These are phyloP conservation scores for Paguma larvata DNA, from an alignment of 2,797 vertebrate genomes.

Conservation along the genomic window DNA sequence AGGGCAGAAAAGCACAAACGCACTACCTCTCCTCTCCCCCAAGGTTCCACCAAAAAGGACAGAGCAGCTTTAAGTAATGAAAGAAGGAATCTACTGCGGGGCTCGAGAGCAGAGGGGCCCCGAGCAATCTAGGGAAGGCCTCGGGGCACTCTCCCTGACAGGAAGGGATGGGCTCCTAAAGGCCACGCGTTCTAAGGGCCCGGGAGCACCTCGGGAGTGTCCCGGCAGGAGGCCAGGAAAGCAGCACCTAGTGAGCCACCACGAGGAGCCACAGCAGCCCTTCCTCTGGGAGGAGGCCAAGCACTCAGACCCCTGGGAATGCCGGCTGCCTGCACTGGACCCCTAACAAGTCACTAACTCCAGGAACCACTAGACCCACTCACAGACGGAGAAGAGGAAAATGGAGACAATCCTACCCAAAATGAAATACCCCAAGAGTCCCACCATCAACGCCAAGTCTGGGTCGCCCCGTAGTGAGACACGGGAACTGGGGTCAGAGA, in stretches of 20 bases:
- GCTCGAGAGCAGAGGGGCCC: neutral
- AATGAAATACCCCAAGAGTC: neutral
- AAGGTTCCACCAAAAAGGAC: neutral
- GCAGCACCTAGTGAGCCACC: too few species aligned
- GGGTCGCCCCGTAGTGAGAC: rapidly evolving
- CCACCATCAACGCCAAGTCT: neutral
- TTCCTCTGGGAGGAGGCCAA: neutral
- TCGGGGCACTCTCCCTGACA: neutral
- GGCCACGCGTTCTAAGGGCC: neutral
- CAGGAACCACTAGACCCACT: neutral
- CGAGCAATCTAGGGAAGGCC: rapidly evolving
- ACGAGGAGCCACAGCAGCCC: too few species aligned
- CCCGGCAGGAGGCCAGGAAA: rapidly evolving
- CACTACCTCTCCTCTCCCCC: neutral
- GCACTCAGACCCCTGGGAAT: neutral
- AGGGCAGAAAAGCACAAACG: neutral
- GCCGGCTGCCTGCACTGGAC: too few species aligned
- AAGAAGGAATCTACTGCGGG: neutral
- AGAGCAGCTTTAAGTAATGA: neutral
- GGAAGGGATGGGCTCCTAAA: neutral
- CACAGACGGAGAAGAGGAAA: too few species aligned
- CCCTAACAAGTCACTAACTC: neutral
- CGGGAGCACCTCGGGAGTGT: too few species aligned
- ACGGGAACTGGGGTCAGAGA: neutral
- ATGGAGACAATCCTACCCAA: neutral